Evolutionary conservation across 2,113 vertebrate genomes (phyloP).

Genomic region (Dolichotis patagonum): DNA sequence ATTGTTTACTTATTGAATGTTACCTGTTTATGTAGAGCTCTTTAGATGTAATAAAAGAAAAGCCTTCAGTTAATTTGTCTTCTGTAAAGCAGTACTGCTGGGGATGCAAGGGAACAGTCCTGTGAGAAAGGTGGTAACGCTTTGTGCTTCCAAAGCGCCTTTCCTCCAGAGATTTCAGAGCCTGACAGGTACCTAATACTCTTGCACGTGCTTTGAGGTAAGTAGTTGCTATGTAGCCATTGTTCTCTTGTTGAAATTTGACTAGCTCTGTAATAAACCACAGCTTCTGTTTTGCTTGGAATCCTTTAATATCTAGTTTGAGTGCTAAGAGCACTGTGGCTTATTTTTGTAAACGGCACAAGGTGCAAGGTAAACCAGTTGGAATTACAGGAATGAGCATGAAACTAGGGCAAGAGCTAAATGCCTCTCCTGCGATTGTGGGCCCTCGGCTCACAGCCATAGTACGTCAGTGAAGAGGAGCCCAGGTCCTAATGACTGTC

Average conservation of each 20-base stretch:
- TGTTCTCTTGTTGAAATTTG: neutral
- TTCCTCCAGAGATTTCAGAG: slow-evolving; percentile 52
- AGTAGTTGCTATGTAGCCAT: neutral
- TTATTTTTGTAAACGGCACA: neutral
- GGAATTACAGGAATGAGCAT: neutral
- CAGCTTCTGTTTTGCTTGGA: neutral
- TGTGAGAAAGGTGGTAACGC: neutral
- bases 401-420: neutral
- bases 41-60: slow-evolving; percentile 99
- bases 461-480: neutral
- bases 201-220: slow-evolving; percentile 58
- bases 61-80: slow-evolving; percentile 92
- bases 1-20: slow-evolving; percentile 99
- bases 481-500: neutral
- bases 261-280: slow-evolving; percentile 14
- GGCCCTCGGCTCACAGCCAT: neutral
- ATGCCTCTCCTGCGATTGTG: neutral
- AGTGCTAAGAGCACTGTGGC: neutral
- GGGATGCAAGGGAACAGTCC: neutral
- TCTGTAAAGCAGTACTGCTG: slow-evolving; percentile 73
- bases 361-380: neutral
- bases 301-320: neutral
- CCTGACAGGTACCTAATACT: neutral
- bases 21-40: slow-evolving; percentile 99
- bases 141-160: slow-evolving; percentile 29